phyloP scores from a whole-genome alignment of 2,888 invertebrate genomes.

The Athalia cordata region DNA sequence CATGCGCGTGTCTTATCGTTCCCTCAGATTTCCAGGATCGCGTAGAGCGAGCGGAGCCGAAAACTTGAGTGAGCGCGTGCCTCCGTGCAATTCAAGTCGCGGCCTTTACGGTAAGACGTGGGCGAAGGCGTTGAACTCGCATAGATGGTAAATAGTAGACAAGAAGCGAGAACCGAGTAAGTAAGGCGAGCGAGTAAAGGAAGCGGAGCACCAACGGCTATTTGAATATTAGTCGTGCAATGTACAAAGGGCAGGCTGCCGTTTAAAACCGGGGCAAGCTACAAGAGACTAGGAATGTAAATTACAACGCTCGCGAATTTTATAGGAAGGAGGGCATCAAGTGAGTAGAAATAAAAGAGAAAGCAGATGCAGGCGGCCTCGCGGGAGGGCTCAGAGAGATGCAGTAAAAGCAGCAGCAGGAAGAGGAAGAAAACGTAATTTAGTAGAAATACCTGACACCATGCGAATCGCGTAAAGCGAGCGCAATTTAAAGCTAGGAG shows the following conservation, averaged over 20 bases:
- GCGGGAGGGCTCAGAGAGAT: slow-evolving; percentile 14
- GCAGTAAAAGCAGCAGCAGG: neutral
- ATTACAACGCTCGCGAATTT: slow-evolving; percentile 37
- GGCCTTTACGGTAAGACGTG: neutral
- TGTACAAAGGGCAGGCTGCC: slow-evolving; percentile 28
- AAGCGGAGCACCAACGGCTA: slow-evolving; percentile 10
- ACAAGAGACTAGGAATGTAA: slow-evolving; percentile 28
- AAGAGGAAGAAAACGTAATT: slow-evolving; percentile 30
- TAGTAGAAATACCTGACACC: slow-evolving; percentile 41
- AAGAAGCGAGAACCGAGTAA: slow-evolving; percentile 2
- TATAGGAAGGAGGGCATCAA: slow-evolving; percentile 3
- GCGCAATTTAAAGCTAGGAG: slow-evolving; percentile 2
- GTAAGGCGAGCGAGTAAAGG: too few relatives aligned
- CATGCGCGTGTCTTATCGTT: slow-evolving; percentile 41
- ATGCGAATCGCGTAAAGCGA: slow-evolving; percentile 28
- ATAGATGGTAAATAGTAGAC: slow-evolving; percentile 44
- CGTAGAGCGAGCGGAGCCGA: neutral
- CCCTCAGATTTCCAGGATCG: slow-evolving; percentile 22
- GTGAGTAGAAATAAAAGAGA: slow-evolving; percentile 20
- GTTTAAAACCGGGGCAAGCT: slow-evolving; percentile 35
- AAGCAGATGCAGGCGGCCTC: neutral
- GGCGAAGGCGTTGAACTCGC: slow-evolving; percentile 40
- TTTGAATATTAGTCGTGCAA: slow-evolving; percentile 43
- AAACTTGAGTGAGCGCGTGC: slow-evolving; percentile 35
- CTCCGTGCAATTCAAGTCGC: slow-evolving; percentile 33